A percentile compares a stretch with the other conserved stretches of the same genome.
Evolutionary conservation across 1,140 invertebrate genomes (phyloP).

Genomic region (Galendromus occidentalis): DNA sequence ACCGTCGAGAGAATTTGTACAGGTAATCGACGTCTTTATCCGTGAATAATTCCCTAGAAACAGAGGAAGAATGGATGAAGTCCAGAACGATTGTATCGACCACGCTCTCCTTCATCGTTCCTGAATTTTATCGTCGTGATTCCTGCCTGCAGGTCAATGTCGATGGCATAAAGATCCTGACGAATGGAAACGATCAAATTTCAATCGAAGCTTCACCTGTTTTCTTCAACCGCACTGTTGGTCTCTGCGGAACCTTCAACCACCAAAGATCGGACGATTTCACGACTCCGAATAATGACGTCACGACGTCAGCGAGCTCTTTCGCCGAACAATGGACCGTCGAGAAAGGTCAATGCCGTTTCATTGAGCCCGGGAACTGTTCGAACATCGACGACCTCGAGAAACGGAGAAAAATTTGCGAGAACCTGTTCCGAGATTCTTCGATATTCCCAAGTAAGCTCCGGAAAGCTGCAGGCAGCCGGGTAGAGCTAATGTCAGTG

Average conservation of each 20-base stretch:
- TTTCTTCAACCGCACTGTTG: slow-evolving; percentile 40
- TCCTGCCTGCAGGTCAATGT: background rate
- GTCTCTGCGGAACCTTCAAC: slow-evolving; percentile 71
- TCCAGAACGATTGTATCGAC: too few relatives aligned
- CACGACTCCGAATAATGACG: slow-evolving; percentile 56
- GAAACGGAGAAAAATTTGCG: slow-evolving; percentile 16
- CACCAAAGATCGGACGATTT: slow-evolving; percentile 68
- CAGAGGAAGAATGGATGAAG: too few relatives aligned
- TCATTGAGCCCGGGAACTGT: slow-evolving; percentile 20
- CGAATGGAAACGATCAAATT: slow-evolving; percentile 48
- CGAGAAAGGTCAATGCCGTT: slow-evolving; percentile 38
- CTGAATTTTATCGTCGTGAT: too few relatives aligned
- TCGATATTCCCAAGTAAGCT: background rate
- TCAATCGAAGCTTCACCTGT: slow-evolving; percentile 55
- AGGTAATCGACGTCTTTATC: background rate
- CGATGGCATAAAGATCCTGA: background rate
- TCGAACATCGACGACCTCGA: slow-evolving; percentile 20
- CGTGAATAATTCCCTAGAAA: too few relatives aligned
- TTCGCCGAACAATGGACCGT: slow-evolving; percentile 79
- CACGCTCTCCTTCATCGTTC: too few relatives aligned
- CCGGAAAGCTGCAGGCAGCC: too few relatives aligned
- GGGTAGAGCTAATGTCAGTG: too few relatives aligned
- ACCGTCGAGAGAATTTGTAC: background rate
- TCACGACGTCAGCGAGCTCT: slow-evolving; percentile 37
- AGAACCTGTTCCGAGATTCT: background rate